Conservation (phyloP, 2,113 vertebrate species). For the Gymnogyps californianus region DNA sequence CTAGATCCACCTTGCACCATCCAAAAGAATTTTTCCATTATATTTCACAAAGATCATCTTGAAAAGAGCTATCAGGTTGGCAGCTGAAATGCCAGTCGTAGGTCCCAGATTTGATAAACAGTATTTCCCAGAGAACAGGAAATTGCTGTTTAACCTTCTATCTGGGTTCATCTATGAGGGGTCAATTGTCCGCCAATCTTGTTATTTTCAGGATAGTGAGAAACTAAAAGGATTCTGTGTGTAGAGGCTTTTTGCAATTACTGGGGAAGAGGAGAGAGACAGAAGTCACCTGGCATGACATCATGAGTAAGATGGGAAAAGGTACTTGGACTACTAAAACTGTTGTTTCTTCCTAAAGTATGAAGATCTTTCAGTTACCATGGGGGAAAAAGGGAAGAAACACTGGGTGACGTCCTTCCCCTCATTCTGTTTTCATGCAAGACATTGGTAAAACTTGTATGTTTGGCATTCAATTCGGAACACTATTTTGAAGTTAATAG, state of each 20-base stretch:
- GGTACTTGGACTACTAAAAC: neutral
- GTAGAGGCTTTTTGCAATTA: neutral
- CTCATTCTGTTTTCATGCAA: neutral
- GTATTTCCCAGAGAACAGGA: neutral
- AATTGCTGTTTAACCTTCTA: slow-evolving; percentile 18
- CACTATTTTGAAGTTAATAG: neutral
- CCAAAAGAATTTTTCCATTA: neutral
- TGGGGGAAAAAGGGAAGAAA: neutral
- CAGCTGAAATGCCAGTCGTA: neutral
- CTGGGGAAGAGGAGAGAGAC: neutral
- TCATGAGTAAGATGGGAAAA: neutral
- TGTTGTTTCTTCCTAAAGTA: neutral
- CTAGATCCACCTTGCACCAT: neutral
- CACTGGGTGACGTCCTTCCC: neutral
- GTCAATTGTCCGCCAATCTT: neutral
- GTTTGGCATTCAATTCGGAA: neutral
- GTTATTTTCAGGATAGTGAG: neutral
- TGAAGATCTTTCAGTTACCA: neutral
- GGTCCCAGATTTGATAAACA: neutral
- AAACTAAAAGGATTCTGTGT: neutral
- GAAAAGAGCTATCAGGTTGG: neutral
- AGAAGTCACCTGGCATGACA: neutral
- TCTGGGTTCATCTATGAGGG: neutral
- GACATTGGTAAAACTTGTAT: neutral
- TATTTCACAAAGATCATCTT: neutral